Evolutionary conservation across 2,797 vertebrate genomes (phyloP), one percentile per base, ranked within the genome.

Genomic region (Todus mexicanus): DNA sequence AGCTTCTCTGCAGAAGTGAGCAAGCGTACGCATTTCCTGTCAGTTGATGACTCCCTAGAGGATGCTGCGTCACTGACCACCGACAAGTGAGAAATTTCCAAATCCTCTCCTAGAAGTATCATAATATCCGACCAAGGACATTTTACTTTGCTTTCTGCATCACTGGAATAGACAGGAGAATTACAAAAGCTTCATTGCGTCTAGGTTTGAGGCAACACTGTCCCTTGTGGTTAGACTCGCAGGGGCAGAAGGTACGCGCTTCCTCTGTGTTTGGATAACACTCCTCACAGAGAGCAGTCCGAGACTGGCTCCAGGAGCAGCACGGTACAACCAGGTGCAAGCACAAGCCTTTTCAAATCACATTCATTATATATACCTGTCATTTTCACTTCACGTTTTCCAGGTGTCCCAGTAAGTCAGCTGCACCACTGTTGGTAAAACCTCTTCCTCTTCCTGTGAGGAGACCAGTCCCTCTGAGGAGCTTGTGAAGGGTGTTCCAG

Each of bases 41-140:
- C 69, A 77, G 57, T 27, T 71, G 87, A 80, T 56, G 40, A 73
- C 60, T 78, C 71, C 59, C 75, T 18, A 64, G 76, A 77, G 57
- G 43, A 70, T 60, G 56, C 70, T 78, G 60, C 17, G 5, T 84
- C 71, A 38, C 60, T 82, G 81, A 70, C 45, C 33, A 69, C 16
- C 2, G 45, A 5, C 21, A 78, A 87, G 51, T 42, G 40, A 93
- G 81, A 76, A 90, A 87, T 81, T 75, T 33, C 60, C 54, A 82
- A 63, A 56, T 42, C 19, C 13, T 73, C 33, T 69, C 54, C 63
- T 81, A 8, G 4, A 72, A 81, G 43, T 33, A n/a, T 35, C 54
- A 33, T 22, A 10, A 54, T 72, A 54, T 21, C 33, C 37, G 47
- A 35, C 40, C 81, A 94, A 92, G 71, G 88, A 84, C 74, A 29